Evolutionary conservation across 2,888 invertebrate species (phyloP).

Genomic region (Eumacrocentrus americanus): DNA sequence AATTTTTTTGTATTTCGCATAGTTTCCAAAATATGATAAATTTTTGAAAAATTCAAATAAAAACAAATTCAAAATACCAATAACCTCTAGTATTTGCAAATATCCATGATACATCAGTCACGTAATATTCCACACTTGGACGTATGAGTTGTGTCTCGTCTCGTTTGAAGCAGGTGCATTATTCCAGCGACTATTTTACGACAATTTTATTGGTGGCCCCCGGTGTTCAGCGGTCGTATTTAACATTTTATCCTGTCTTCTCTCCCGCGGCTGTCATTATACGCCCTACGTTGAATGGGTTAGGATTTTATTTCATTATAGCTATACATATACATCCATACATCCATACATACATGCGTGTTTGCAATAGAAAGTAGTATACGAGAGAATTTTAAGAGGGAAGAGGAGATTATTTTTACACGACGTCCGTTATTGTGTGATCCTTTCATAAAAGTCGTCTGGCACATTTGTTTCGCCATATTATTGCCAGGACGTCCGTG

Average conservation of each 20-base stretch:
- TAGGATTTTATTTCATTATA: slow-evolving; percentile 53
- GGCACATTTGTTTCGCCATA: slow-evolving; percentile 60
- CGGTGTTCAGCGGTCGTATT: slow-evolving; percentile 59
- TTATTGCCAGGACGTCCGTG: slow-evolving; percentile 52
- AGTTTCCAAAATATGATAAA: too few relatives aligned
- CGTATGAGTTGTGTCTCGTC: not conserved
- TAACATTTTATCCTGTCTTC: slow-evolving; percentile 56
- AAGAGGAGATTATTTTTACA: not conserved
- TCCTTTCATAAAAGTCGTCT: slow-evolving; percentile 61
- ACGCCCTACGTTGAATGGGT: slow-evolving; percentile 43
- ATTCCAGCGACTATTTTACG: slow-evolving; percentile 56
- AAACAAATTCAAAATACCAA: too few relatives aligned
- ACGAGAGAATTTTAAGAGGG: not conserved
- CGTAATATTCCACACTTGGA: too few relatives aligned
- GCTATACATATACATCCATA: too few relatives aligned
- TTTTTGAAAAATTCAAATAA: too few relatives aligned
- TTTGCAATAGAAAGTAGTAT: slow-evolving; percentile 4
- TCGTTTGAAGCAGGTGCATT: slow-evolving; percentile 53
- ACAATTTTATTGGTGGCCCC: slow-evolving; percentile 59
- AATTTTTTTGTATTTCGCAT: too few relatives aligned
- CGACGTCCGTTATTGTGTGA: too few relatives aligned
- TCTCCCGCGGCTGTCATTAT: slow-evolving; percentile 24
- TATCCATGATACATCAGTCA: too few relatives aligned
- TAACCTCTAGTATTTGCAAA: too few relatives aligned
- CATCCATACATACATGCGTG: too few relatives aligned